These are phyloP conservation scores for Scaptomyza graminum DNA, from an alignment of 1,140 invertebrate genomes.

Conservation along the genomic window DNA sequence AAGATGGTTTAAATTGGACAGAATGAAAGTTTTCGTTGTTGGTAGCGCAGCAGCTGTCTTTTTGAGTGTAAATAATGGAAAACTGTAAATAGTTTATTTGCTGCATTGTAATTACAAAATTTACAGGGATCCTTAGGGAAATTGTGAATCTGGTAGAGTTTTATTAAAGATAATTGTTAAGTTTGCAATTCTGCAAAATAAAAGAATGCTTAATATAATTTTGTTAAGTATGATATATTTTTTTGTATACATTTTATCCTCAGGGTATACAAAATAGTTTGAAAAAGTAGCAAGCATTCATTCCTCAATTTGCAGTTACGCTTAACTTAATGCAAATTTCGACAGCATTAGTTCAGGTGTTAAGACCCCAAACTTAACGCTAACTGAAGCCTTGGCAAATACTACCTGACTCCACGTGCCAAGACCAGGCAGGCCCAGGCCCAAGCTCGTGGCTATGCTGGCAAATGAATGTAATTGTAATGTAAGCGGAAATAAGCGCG, in stretches of 20 bases:
- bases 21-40: slow-evolving; percentile 20
- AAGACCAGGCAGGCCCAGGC: background rate
- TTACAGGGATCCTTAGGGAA: background rate
- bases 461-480: slow-evolving; percentile 74
- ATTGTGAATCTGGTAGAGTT: background rate
- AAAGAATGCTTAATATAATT: no score
- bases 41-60: slow-evolving; percentile 56
- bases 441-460: slow-evolving; percentile 1
- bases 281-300: background rate
- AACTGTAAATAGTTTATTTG: slow-evolving; percentile 25
- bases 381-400: slow-evolving; percentile 15
- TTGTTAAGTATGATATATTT: background rate
- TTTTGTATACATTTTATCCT: background rate
- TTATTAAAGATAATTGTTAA: no score
- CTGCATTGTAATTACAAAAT: slow-evolving; percentile 32
- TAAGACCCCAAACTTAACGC: slow-evolving; percentile 35
- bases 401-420: slow-evolving; percentile 9
- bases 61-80: slow-evolving; percentile 31
- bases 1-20: slow-evolving; percentile 16
- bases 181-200: no score
- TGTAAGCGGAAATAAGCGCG: slow-evolving; percentile 79
- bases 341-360: slow-evolving; percentile 33
- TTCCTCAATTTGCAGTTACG: background rate
- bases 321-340: slow-evolving; percentile 19
- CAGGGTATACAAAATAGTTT: background rate